Evolutionary conservation across 2,797 vertebrate species (phyloP).

Genomic region (Macropus fuliginosus): DNA sequence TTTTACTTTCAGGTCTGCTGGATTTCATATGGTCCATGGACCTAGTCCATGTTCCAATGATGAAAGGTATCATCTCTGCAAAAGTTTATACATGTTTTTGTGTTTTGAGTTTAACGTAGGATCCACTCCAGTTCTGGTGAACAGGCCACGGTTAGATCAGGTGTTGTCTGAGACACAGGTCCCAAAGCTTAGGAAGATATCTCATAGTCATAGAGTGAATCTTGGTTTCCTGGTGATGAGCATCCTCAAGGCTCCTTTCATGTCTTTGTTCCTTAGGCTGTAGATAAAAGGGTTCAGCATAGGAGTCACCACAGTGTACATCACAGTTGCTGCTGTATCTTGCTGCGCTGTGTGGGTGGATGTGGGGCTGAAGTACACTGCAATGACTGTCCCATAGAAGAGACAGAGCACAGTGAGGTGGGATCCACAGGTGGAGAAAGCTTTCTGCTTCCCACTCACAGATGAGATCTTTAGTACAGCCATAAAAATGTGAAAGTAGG

Average conservation of each 20-base stretch:
- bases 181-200: background rate
- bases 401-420: constrained; percentile 74
- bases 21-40: no score
- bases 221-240: background rate
- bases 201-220: background rate
- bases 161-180: background rate
- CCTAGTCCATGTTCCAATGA: no score
- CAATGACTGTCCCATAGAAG: constrained; percentile 71
- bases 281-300: no score
- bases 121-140: no score
- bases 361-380: constrained; percentile 71
- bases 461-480: background rate
- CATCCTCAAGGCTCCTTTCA: constrained; percentile 29
- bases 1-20: no score
- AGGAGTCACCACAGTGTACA: no score
- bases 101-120: no score
- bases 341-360: constrained; percentile 61
- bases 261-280: no score
- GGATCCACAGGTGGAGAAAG: constrained; percentile 72
- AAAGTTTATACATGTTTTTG: no score
- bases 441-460: constrained; percentile 57
- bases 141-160: no score
- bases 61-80: no score
- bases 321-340: no score
- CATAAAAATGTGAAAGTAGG: background rate